phyloP scores from a whole-genome alignment of 2,888 invertebrate genomes.

The Mechanitis messenoides region DNA sequence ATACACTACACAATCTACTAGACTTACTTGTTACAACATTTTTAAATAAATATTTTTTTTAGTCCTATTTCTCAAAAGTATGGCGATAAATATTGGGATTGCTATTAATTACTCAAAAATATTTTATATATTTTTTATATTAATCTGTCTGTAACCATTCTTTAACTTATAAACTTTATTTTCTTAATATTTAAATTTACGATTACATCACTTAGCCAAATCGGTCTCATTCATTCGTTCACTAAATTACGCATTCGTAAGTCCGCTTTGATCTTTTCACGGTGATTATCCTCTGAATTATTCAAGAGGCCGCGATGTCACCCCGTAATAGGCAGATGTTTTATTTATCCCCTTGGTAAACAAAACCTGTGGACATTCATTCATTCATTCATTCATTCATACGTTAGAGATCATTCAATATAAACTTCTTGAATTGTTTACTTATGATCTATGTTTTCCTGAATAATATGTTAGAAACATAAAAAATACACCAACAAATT shows the following conservation, averaged over 20 bases:
- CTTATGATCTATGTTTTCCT: no score
- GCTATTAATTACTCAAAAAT: no score
- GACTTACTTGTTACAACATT: no score
- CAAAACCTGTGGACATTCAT: constrained; percentile 19
- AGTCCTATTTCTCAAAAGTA: no score
- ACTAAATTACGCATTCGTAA: constrained; percentile 33
- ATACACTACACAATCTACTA: no score
- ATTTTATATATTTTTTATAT: no score
- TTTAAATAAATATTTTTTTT: no score
- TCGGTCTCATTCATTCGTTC: constrained; percentile 20
- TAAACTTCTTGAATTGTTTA: no score
- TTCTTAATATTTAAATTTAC: constrained; percentile 8
- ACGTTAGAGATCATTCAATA: no score
- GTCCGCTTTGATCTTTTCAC: constrained; percentile 46
- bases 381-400: constrained; percentile 18
- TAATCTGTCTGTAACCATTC: neutral
- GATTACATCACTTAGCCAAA: constrained; percentile 11
- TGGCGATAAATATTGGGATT: no score
- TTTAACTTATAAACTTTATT: neutral
- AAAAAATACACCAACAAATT: no score
- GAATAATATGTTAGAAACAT: no score
- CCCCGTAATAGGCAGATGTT: constrained; percentile 27
- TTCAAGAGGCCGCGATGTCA: constrained; percentile 37
- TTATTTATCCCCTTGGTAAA: constrained; percentile 33
- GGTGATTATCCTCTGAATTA: constrained; percentile 48